These are phyloP conservation scores for Drosophila rufa DNA, from an alignment of 1,140 invertebrate genomes.

Conservation along the genomic window DNA sequence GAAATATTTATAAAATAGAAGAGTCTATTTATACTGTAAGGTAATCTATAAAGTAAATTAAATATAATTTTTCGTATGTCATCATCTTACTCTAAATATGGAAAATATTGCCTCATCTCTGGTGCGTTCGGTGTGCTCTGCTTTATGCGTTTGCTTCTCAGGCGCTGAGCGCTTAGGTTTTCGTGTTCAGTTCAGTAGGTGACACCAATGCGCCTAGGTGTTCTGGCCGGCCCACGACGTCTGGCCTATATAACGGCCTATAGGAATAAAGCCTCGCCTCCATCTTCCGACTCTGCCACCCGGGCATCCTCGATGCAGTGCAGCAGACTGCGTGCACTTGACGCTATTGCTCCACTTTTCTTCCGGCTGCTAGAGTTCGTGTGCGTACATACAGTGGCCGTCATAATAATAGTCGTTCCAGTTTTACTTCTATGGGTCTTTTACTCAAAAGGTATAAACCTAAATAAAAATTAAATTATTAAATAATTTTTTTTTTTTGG, in stretches of 20 bases:
- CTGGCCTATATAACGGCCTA: slow-evolving; percentile 59
- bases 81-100: no score
- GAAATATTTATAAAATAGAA: no score
- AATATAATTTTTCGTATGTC: no score
- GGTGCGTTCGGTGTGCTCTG: slow-evolving; percentile 1
- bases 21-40: no score
- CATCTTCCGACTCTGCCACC: slow-evolving; percentile 12
- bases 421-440: no score
- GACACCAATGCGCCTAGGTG: slow-evolving; percentile 67
- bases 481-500: neutral
- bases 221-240: slow-evolving; percentile 44
- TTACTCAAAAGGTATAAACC: no score
- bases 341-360: slow-evolving; percentile 79
- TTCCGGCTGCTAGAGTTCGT: slow-evolving; percentile 19
- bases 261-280: neutral
- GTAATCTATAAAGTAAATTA: no score
- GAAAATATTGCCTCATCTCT: slow-evolving; percentile 11
- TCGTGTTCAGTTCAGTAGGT: slow-evolving; percentile 69
- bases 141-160: slow-evolving; percentile 19
- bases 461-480: no score
- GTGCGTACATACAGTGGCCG: slow-evolving; percentile 28
- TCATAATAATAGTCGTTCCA: slow-evolving; percentile 5
- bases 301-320: slow-evolving; percentile 48
- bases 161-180: slow-evolving; percentile 12
- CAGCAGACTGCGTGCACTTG: slow-evolving; percentile 73